Conservation (phyloP, 2,888 invertebrate genomes). For the Erebia epiphron region DNA sequence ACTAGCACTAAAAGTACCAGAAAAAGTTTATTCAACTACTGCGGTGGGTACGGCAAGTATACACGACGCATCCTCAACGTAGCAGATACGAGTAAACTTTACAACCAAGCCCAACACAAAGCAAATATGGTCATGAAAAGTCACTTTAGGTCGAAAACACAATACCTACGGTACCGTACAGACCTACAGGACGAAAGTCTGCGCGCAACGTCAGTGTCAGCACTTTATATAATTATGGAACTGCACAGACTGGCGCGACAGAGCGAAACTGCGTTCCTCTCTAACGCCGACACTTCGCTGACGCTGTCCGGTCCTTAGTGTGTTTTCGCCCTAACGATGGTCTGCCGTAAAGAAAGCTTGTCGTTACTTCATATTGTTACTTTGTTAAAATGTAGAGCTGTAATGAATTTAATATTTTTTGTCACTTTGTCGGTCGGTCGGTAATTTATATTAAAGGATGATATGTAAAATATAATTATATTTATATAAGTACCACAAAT, state of each 20-base stretch:
- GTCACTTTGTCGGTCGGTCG: not conserved
- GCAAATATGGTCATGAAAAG: not conserved
- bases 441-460: not conserved
- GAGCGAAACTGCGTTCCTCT: too few species aligned
- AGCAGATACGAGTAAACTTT: constrained; percentile 4
- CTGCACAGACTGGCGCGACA: too few species aligned
- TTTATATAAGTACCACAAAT: too few species aligned
- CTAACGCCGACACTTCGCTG: too few species aligned
- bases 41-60: not conserved
- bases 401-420: not conserved
- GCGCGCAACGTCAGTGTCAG: too few species aligned
- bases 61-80: not conserved
- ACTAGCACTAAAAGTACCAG: not conserved
- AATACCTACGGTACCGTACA: too few species aligned
- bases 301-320: too few species aligned
- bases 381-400: not conserved
- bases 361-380: not conserved
- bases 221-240: too few species aligned
- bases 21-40: constrained; percentile 4
- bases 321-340: not conserved
- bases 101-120: not conserved
- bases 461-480: too few species aligned
- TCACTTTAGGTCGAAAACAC: not conserved
- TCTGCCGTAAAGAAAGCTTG: not conserved
- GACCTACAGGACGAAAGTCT: too few species aligned